Evolutionary conservation across 1,140 invertebrate species (phyloP), one percentile per base, ranked within the genome.

Genomic region (Hyphantria cunea): DNA sequence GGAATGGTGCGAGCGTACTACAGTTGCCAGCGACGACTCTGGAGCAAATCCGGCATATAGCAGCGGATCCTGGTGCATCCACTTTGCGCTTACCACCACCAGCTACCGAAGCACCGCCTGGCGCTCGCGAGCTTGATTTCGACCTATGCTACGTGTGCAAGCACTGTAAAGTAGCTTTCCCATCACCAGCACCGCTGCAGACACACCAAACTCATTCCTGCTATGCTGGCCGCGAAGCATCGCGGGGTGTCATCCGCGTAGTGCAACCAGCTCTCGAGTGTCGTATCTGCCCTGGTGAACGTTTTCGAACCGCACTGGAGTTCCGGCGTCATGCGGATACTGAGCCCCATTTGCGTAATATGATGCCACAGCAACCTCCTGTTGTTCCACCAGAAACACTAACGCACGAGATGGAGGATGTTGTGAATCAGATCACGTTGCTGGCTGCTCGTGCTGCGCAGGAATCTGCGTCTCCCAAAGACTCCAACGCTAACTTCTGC

Each of bases 81-180:
- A 94, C 94, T 11, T 87, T 94, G 12, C 91, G 93, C 49, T 80
- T 94, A 9, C 93, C 93, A 15, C 92, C 93, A n/a, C 86, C 91
- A 5, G 75, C 85, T 11, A 76, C 75, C 54, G 87, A 89, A n/a
- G 68, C 88, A 12, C 84, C 87, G 64, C 25, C 80, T 74, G 70
- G 86, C 68, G 64, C 91, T 66, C 70, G 91, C 66, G 93, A 96
- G 67, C 84, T 94, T 1, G 95, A 96, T 74, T 92, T 94, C 42
- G 96, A 97, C 78, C 92, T 96, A 13, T 96, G 96, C 70, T 95
- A 95, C 91, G 95, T 97, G 52, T 97, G 96, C 92, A 96, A 96
- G 79, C 95, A 96, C 77, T 97, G 96, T 85, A 95, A 96, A 55
- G 93, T 96, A 48, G 96, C 96, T 2, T 97, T 95, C 89, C 94